These are phyloP conservation scores for Aspidoscelis tigris DNA, from an alignment of 2,113 vertebrate species.

Conservation along the genomic window DNA sequence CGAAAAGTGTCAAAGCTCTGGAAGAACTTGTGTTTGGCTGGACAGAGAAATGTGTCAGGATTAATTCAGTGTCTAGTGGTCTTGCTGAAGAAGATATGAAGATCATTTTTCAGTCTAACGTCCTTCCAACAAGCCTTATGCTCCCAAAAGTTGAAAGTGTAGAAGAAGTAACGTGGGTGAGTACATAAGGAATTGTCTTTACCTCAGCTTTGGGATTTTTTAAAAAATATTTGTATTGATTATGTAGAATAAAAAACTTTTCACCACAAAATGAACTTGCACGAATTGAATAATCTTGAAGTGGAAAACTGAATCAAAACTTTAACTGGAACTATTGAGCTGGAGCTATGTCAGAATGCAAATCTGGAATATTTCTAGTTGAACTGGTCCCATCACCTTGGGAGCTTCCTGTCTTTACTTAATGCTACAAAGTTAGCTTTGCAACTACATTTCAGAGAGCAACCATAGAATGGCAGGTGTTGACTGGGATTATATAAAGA, in stretches of 20 bases:
- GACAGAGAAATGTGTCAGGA: constrained; percentile 91
- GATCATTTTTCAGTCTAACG: constrained; percentile 80
- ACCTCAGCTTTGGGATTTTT: constrained; percentile 18
- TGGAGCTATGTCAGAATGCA: not conserved
- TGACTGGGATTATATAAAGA: constrained; percentile 8
- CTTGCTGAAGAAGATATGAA: constrained; percentile 89
- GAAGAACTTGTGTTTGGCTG: constrained; percentile 84
- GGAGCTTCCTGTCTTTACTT: not conserved
- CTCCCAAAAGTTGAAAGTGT: constrained; percentile 92
- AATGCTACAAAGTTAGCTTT: not conserved
- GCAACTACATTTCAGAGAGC: constrained; percentile 5
- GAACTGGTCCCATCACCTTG: not conserved
- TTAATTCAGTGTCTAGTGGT: constrained; percentile 94
- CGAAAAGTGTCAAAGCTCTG: constrained; percentile 84
- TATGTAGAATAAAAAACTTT: too few relatives aligned
- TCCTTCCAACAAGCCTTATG: constrained; percentile 93
- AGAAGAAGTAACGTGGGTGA: constrained; percentile 92
- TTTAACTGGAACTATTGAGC: not conserved
- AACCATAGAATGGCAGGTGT: constrained; percentile 1
- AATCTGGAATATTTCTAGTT: not conserved
- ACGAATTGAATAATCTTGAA: too few relatives aligned
- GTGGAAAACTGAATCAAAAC: too few relatives aligned
- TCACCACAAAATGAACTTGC: too few relatives aligned
- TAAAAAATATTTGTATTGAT: too few relatives aligned
- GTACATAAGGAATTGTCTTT: constrained; percentile 53